These are phyloP conservation scores for Morinoia aosen DNA, from an alignment of 2,888 invertebrate species.

Conservation along the genomic window DNA sequence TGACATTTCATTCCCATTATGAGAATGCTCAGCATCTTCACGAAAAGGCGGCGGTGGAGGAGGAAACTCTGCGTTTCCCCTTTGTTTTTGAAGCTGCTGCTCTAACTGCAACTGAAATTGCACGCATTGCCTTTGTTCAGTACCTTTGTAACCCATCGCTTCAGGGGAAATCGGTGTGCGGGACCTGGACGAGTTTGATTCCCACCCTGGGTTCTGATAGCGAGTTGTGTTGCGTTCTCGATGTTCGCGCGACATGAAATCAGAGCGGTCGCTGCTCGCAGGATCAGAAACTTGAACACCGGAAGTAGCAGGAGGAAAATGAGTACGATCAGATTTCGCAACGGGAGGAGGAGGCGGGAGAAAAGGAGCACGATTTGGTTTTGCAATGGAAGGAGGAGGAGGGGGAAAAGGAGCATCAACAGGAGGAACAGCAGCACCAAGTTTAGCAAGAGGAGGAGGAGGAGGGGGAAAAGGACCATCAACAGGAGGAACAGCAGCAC, in stretches of 20 bases:
- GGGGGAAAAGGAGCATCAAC: neutral
- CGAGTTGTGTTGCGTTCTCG: neutral
- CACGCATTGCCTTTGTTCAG: neutral
- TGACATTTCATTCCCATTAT: neutral
- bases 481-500: neutral
- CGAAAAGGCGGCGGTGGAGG: neutral
- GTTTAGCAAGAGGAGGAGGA: neutral
- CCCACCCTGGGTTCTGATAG: slow-evolving; percentile 46
- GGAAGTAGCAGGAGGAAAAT: neutral
- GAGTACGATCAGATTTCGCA: neutral
- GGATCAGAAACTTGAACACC: neutral
- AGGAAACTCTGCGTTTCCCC: neutral
- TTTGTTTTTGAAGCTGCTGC: slow-evolving; percentile 14
- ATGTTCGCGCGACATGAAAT: neutral
- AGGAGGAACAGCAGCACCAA: neutral
- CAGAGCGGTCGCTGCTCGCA: neutral
- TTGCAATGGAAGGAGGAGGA: neutral
- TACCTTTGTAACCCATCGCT: neutral
- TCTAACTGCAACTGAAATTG: slow-evolving; percentile 25
- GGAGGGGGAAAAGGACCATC: neutral
- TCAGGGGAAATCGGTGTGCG: neutral
- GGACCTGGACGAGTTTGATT: neutral
- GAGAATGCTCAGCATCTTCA: neutral
- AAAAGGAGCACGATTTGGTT: neutral
- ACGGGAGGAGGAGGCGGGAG: neutral